These are phyloP conservation scores for Echeneis naucrates DNA, from an alignment of 2,797 vertebrate species.

Conservation along the genomic window DNA sequence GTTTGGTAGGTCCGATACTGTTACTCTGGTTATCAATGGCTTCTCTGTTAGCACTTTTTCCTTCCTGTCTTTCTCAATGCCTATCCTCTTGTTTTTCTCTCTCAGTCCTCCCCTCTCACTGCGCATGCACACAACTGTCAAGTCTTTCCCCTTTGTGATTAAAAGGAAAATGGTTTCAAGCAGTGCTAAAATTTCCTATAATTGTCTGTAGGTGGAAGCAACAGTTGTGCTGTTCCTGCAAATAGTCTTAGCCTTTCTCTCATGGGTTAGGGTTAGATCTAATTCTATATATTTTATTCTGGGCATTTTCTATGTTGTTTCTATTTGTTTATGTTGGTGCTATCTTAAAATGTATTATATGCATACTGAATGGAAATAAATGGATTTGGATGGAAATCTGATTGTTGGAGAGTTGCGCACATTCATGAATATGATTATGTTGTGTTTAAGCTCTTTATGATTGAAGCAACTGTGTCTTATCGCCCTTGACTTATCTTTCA, in stretches of 20 bases:
- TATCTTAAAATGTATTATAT: slow-evolving; percentile 42
- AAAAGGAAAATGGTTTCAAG: slow-evolving; percentile 36
- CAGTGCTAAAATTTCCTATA: slow-evolving; percentile 28
- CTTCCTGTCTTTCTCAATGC: slow-evolving; percentile 46
- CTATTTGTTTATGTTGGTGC: slow-evolving; percentile 16
- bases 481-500: slow-evolving; percentile 41
- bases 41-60: slow-evolving; percentile 71
- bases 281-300: slow-evolving; percentile 2
- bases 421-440: slow-evolving; percentile 53
- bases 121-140: slow-evolving; percentile 33
- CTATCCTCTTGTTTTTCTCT: slow-evolving; percentile 41
- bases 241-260: not conserved
- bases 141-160: slow-evolving; percentile 17
- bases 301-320: not conserved
- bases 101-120: slow-evolving; percentile 6
- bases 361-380: slow-evolving; percentile 34
- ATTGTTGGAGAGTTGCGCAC: slow-evolving; percentile 29
- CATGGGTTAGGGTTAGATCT: no score
- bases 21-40: slow-evolving; percentile 76
- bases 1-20: slow-evolving; percentile 62
- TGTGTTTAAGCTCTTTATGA: slow-evolving; percentile 44
- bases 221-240: not conserved
- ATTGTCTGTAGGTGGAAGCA: slow-evolving; percentile 15
- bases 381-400: slow-evolving; percentile 38
- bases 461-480: slow-evolving; percentile 44